Evolutionary conservation across 2,888 invertebrate genomes (phyloP), one percentile per base, ranked within the genome.

Genomic region (Pandemis corylana): DNA sequence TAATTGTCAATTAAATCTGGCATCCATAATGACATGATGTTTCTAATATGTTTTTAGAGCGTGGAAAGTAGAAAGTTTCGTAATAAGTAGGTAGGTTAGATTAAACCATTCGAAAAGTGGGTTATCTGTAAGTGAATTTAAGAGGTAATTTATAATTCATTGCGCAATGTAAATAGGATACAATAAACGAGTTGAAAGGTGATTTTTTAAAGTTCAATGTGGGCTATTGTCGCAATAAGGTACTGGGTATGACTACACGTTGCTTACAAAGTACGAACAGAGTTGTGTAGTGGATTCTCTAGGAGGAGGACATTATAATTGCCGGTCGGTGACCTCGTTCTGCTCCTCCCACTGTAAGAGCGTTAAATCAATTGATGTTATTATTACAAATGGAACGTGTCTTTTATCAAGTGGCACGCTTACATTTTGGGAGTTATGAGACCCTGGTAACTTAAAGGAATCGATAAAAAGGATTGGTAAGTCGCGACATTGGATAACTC

Each of bases 311-410:
- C 91, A 91, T 75, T 75, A 75, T 94, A 92, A 94, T 94, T 93
- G 94, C 82, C 90, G 94, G 94, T 92, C 93, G 88, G 82, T 90
- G 93, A 92, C 93, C 94, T 87, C 91, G 87, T 90, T 91, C 86
- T 86, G 89, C 90, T 93, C 90, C 92, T 91, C 90, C 92, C 86
- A 93, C 92, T 94, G 92, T 93, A 92, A 93, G 90, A 93, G 89
- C 89, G 88, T 93, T 94, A 93, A 93, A 93, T 93, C 93, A 94
- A 94, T 94, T 94, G 94, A 92, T 90, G 92, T 91, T 93, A 93
- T 92, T 92, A 94, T 92, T 92, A 93, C 93, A 92, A 93, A 91
- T 92, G 92, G 90, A 89, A 89, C 89, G 89, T 87, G 88, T 87
- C 88, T 89, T 85, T 89, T 88, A 82, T 74, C 70, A 44, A 71